Conservation (phyloP, 2,113 vertebrate genomes). For the Merops nubicus region DNA sequence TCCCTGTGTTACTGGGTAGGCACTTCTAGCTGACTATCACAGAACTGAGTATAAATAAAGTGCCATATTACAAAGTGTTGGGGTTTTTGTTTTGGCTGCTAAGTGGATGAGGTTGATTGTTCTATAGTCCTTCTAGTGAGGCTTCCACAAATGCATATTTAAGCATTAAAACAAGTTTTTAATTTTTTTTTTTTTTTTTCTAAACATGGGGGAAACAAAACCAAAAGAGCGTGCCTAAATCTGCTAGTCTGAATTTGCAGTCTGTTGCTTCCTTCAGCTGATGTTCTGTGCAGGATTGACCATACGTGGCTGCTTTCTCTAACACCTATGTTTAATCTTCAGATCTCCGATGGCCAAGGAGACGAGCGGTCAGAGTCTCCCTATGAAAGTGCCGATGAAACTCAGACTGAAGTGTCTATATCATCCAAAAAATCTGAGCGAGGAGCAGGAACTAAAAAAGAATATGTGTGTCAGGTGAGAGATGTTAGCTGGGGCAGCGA, state of each 20-base stretch:
- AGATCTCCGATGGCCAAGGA: conserved; percentile 84
- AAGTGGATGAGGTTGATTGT: neutral
- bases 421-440: conserved; percentile 88
- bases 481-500: neutral
- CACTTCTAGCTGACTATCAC: neutral
- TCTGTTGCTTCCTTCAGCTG: neutral
- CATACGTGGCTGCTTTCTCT: neutral
- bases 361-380: conserved; percentile 91
- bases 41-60: conserved; percentile 16
- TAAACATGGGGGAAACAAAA: neutral
- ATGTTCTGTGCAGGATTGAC: neutral
- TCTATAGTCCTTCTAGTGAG: neutral
- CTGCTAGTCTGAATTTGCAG: neutral
- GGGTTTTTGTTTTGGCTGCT: conserved; percentile 15
- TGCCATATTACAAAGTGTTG: neutral
- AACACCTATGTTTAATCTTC: conserved; percentile 60
- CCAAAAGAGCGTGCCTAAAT: neutral
- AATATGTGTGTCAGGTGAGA: conserved; percentile 92
- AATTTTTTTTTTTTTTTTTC: neutral
- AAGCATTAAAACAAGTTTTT: neutral
- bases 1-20: neutral
- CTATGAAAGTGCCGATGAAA: conserved; percentile 89
- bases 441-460: conserved; percentile 82
- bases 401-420: conserved; percentile 76
- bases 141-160: neutral